Percentiles rank a stretch among this genome's conserved stretches.
Conservation (phyloP, 1,140 invertebrate species). For the Protaetia brevitarsis region DNA sequence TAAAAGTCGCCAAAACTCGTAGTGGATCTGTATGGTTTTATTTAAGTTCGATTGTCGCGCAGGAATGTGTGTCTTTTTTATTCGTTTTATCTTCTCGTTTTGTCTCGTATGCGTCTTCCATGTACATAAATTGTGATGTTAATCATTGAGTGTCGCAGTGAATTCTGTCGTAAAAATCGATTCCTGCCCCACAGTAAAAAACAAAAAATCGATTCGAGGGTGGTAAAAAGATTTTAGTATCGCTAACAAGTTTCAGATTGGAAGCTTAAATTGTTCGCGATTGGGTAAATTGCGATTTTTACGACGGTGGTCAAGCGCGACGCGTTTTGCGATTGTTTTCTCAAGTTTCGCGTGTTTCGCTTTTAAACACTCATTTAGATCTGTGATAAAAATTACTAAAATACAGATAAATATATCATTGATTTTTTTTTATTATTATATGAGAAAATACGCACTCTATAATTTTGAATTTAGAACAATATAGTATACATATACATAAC, state of each 20-base stretch:
- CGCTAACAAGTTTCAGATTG: no score
- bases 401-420: constrained; percentile 21
- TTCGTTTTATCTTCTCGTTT: neutral
- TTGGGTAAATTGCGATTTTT: no score
- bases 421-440: constrained; percentile 26
- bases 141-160: neutral
- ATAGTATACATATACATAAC: constrained; percentile 48
- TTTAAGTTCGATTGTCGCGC: neutral
- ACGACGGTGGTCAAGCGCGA: no score
- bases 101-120: constrained; percentile 6
- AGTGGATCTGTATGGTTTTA: no score
- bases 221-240: no score
- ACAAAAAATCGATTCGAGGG: no score
- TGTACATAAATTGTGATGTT: constrained; percentile 10
- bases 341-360: neutral
- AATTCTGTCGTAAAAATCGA: no score
- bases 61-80: neutral
- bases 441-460: constrained; percentile 33
- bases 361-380: constrained; percentile 8
- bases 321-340: no score
- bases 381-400: constrained; percentile 22
- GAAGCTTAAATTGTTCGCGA: no score
- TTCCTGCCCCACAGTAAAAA: no score
- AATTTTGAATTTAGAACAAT: constrained; percentile 48
- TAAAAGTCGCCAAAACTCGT: no score